phyloP scores from a whole-genome alignment of 2,113 vertebrate genomes.

The Illadopsis cleaveri region DNA sequence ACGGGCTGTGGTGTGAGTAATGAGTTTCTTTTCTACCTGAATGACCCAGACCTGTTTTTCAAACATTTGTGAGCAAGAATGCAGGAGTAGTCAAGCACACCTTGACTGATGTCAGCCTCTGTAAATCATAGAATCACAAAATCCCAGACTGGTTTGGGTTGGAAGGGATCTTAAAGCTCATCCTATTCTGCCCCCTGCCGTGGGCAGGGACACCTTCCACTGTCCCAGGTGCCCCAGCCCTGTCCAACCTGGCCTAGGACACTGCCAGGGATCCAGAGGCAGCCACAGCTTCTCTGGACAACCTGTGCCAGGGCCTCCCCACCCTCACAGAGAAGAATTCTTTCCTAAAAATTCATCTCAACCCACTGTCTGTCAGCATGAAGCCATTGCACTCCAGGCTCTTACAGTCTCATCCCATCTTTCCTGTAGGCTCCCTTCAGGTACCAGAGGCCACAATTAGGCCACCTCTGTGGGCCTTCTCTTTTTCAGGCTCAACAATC shows the following conservation, averaged over 20 bases:
- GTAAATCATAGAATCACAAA: not conserved
- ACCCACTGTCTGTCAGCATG: not conserved
- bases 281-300: not conserved
- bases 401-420: not conserved
- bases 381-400: not conserved
- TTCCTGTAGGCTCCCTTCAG: not conserved
- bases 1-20: slow-evolving; percentile 89
- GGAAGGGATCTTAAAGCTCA: not conserved
- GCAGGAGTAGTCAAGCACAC: not conserved
- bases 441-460: not conserved
- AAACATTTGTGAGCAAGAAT: not conserved
- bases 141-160: not conserved
- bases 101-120: not conserved
- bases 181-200: not conserved
- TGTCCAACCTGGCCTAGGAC: not conserved
- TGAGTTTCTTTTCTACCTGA: not conserved
- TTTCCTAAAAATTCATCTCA: not conserved
- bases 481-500: not conserved
- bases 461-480: not conserved
- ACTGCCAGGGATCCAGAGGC: not conserved
- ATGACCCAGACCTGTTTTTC: not conserved
- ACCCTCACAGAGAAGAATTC: not conserved
- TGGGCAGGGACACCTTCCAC: not conserved
- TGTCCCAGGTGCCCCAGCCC: not conserved
- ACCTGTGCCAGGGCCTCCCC: fast-evolving